These are phyloP conservation scores for Clamator glandarius DNA, from an alignment of 2,797 vertebrate species.

Conservation along the genomic window DNA sequence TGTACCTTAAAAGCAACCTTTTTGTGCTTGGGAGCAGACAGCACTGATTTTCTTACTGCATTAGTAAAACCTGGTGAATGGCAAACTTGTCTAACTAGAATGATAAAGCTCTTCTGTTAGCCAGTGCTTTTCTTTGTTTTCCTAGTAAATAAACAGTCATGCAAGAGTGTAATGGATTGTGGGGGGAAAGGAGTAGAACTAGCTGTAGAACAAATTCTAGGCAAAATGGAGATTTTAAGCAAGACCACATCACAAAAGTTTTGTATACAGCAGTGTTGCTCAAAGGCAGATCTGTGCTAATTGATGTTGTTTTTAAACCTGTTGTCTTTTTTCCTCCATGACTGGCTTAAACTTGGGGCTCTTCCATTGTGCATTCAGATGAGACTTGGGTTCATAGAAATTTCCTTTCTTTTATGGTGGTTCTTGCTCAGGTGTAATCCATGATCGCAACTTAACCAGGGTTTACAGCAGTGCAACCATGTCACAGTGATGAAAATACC, in stretches of 20 bases:
- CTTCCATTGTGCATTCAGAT: not conserved
- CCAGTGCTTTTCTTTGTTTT: not conserved
- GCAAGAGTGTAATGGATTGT: not conserved
- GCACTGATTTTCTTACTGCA: not conserved
- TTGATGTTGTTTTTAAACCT: not conserved
- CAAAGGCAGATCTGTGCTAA: not conserved
- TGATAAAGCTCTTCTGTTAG: not conserved
- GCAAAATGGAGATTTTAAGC: not conserved
- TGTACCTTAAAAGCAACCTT: not conserved
- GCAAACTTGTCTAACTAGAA: constrained; percentile 34
- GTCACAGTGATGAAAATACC: not conserved
- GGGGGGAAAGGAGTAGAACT: not conserved
- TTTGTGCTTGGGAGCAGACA: not conserved
- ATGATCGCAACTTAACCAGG: not conserved
- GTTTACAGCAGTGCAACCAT: not conserved
- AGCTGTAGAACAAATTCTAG: not conserved
- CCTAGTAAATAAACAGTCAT: not conserved
- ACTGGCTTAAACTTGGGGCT: not conserved
- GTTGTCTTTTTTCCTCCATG: not conserved
- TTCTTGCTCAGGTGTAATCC: not conserved
- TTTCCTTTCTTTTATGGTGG: not conserved
- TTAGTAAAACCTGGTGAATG: constrained; percentile 29
- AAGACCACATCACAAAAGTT: not conserved
- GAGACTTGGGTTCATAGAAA: not conserved
- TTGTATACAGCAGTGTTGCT: not conserved